Evolutionary conservation across 2,888 invertebrate genomes (phyloP).

Genomic region (Lacanobia oleracea): DNA sequence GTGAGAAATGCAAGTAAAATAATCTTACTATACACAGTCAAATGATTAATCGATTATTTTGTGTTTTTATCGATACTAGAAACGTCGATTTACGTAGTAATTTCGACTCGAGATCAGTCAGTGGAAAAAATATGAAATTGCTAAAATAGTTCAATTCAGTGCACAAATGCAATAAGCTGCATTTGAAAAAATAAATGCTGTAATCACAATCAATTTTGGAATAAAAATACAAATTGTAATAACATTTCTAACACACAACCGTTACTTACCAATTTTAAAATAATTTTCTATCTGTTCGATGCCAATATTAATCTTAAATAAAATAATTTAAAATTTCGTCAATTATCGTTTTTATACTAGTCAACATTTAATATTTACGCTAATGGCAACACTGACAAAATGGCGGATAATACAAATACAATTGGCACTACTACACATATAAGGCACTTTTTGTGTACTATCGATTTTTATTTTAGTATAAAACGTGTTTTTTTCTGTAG

Average conservation of each 20-base stretch:
- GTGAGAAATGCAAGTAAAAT: too few species aligned
- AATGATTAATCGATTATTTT: neutral
- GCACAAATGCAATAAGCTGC: conserved; percentile 15
- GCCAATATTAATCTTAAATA: conserved; percentile 1
- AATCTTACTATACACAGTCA: too few species aligned
- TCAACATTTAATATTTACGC: conserved; percentile 57
- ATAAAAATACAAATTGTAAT: conserved; percentile 23
- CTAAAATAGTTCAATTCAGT: neutral
- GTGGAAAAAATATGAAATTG: neutral
- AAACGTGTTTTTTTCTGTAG: conserved; percentile 11
- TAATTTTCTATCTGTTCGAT: conserved; percentile 15
- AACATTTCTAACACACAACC: conserved; percentile 37
- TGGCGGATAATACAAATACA: conserved; percentile 38
- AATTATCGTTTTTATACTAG: conserved; percentile 33
- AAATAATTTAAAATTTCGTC: conserved; percentile 16
- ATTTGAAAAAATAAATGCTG: conserved; percentile 49
- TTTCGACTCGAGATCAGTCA: conserved; percentile 29
- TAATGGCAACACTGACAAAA: conserved; percentile 64
- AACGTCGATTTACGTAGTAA: neutral
- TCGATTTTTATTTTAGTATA: conserved; percentile 19
- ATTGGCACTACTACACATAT: conserved; percentile 42
- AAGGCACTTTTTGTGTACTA: conserved; percentile 61
- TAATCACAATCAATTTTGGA: conserved; percentile 50
- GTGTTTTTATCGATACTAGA: neutral
- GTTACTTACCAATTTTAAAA: conserved; percentile 4